Evolutionary conservation across 2,888 invertebrate species (phyloP).

Genomic region (Trachelus tabidus): DNA sequence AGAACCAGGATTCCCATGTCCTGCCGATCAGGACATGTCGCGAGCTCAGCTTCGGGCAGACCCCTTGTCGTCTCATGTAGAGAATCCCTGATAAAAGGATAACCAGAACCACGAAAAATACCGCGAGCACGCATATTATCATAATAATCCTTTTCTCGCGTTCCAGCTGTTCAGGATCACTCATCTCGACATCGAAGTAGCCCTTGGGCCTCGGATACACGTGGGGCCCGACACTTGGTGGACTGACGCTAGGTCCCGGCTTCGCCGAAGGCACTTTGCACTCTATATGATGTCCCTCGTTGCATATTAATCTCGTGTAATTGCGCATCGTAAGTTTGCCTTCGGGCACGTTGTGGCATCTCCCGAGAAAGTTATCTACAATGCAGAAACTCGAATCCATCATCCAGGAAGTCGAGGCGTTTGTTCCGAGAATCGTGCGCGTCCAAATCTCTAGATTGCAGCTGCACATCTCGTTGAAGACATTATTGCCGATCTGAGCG

Average conservation of each 20-base stretch:
- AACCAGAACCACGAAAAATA: conserved; percentile 52
- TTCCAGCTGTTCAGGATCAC: conserved; percentile 57
- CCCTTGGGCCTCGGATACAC: conserved; percentile 57
- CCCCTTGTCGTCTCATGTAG: conserved; percentile 58
- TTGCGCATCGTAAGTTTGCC: conserved; percentile 74
- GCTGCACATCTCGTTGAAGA: conserved; percentile 73
- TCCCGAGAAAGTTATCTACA: conserved; percentile 70
- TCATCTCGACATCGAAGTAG: conserved; percentile 62
- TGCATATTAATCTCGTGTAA: conserved; percentile 73
- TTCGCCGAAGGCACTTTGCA: conserved; percentile 71
- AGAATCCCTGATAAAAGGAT: conserved; percentile 57
- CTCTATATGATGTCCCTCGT: conserved; percentile 66
- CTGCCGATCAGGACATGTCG: conserved; percentile 50
- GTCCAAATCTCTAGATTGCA: conserved; percentile 74
- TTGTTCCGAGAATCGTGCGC: conserved; percentile 66
- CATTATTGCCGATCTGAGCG: conserved; percentile 71
- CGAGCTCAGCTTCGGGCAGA: conserved; percentile 59
- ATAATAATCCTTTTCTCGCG: conserved; percentile 60
- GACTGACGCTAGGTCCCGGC: conserved; percentile 54
- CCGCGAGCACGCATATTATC: conserved; percentile 55
- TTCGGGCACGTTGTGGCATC: conserved; percentile 75
- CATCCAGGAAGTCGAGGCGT: conserved; percentile 65
- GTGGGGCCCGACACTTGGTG: conserved; percentile 62
- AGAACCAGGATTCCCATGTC: conserved; percentile 47
- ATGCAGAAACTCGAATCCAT: conserved; percentile 74